Percentiles rank a stretch among this genome's conserved stretches.
Evolutionary conservation across 2,113 vertebrate species (phyloP).

Genomic region (Thermophis baileyi): DNA sequence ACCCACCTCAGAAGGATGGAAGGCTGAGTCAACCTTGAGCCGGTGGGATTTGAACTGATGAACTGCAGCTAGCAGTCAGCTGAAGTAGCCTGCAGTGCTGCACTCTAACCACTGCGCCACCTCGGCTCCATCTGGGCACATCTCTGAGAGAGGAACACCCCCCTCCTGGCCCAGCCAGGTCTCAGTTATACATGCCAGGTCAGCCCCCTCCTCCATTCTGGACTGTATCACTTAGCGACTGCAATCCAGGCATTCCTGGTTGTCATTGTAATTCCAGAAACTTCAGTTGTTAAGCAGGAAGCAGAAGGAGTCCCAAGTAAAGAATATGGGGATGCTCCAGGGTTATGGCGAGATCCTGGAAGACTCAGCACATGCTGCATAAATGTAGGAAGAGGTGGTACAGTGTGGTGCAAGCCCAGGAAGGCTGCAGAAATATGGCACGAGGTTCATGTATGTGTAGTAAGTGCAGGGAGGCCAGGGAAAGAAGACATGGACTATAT

Average conservation of each 20-base stretch:
- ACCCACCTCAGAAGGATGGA: too few species aligned
- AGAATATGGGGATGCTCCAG: neutral
- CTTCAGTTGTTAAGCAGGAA: neutral
- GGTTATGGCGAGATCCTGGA: neutral
- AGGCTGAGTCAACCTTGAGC: too few species aligned
- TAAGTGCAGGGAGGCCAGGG: neutral
- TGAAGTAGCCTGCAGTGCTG: too few species aligned
- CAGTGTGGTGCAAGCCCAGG: neutral
- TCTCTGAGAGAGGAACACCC: too few species aligned
- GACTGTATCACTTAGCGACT: neutral
- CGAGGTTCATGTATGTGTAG: neutral
- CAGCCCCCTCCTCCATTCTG: too few species aligned
- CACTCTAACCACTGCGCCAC: too few species aligned
- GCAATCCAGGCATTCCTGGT: neutral
- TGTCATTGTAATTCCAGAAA: neutral
- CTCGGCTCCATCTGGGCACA: too few species aligned
- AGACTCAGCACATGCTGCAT: neutral
- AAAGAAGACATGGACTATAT: neutral
- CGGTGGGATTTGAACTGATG: too few species aligned
- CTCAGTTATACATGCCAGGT: too few species aligned
- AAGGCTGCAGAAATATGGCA: too few species aligned
- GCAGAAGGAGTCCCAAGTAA: neutral
- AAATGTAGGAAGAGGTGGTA: neutral
- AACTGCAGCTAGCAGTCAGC: too few species aligned
- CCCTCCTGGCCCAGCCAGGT: too few species aligned